Evolutionary conservation across 2,113 vertebrate genomes (phyloP), one percentile per base, ranked within the genome.

Genomic region (Lichenostomus cassidix): DNA sequence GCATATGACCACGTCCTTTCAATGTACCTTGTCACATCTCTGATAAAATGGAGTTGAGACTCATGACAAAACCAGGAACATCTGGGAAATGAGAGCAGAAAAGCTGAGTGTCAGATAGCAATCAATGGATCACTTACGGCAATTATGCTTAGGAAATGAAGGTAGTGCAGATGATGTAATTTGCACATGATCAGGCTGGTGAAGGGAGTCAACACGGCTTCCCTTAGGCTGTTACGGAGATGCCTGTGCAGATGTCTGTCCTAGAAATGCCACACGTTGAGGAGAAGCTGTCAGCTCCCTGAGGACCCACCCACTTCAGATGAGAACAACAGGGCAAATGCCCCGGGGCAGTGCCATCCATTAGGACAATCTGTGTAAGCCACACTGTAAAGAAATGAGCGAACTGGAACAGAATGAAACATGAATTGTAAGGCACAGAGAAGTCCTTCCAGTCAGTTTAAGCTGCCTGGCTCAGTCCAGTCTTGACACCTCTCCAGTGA

Each of bases 241-340:
- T 90, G 84, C 80, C 65, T 74, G 74, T 89, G 90, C 95, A 97
- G 92, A 96, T 96, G 90, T 76, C 93, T 94, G 94, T 88, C 75
- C 94, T 47, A 92, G 95, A 95, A 96, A 95, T 85, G 73, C 90
- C 79, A 67, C 83, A 85, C 58, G 1, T 28, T 10, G 46, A n/a
- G 83, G 83, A 87, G 79, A 92, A 96, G 62, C 92, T 96, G 90
- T 94, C 90, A 79, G 10, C 35, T 91, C 73, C 79, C 96, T 9
- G 49, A 81, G 84, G 90, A 88, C 12, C 89, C 69, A 10, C 92
- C 92, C 96, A 39, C 49, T 70, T 60, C 71, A 47, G 68, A 85
- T 12, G 82, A 87, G 82, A 39, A 2, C 37, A 49, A 6, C 75
- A 69, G 95, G 90, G 88, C 74, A 73, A 42, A 35, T 82, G 94